Evolutionary conservation across 2,797 vertebrate species (phyloP).

Genomic region (Acomys russatus): DNA sequence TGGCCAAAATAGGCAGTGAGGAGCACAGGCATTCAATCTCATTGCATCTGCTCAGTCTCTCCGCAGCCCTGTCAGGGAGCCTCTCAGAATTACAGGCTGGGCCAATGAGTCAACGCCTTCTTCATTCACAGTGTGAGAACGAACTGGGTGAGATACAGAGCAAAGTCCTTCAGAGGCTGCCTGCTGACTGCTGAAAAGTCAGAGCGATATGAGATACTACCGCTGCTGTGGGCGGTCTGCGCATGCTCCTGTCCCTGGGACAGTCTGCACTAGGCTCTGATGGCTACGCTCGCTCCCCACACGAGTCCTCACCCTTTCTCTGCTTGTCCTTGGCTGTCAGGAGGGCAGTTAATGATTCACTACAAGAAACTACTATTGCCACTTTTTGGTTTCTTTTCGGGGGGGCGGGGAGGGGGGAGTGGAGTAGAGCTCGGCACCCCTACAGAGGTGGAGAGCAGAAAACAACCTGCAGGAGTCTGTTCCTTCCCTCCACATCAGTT

Average conservation of each 20-base stretch:
- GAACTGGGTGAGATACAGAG: not conserved
- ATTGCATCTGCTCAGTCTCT: slow-evolving; percentile 79
- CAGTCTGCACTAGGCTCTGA: not conserved
- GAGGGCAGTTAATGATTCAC: not conserved
- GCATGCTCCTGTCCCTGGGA: too few relatives aligned
- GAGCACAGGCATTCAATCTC: slow-evolving; percentile 78
- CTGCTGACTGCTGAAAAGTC: not conserved
- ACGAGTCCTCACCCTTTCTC: not conserved
- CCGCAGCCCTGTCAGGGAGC: slow-evolving; percentile 64
- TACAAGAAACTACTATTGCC: not conserved
- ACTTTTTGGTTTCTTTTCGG: not conserved
- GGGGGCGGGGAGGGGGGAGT: not conserved
- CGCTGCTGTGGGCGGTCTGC: not conserved
- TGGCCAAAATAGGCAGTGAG: slow-evolving; percentile 84
- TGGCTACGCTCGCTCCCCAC: not conserved
- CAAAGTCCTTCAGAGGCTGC: not conserved
- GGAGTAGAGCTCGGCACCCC: not conserved
- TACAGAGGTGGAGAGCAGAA: not conserved
- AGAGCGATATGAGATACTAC: not conserved
- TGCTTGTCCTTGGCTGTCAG: not conserved
- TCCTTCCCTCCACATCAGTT: not conserved
- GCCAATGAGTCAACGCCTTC: not conserved
- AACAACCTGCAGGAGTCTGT: too few relatives aligned
- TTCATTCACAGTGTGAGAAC: not conserved
- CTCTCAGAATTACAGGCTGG: slow-evolving; percentile 53